Base-by-base conservation (phyloP, 2,888 invertebrate genomes). In the Acanthosepion pharaonis region DNA sequence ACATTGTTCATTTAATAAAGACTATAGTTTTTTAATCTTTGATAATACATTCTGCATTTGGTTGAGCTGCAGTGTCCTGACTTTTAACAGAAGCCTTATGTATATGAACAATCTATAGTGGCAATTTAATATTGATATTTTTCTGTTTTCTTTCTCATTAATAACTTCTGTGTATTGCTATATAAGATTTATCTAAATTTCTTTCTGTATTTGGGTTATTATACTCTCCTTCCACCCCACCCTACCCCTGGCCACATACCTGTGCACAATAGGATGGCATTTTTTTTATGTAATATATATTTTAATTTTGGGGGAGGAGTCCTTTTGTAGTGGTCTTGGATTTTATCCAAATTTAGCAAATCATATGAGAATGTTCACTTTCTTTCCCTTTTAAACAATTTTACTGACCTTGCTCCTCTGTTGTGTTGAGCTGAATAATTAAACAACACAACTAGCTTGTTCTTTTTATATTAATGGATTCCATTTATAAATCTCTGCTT, bases 401-500 rank as follows among this genome's bases (percentile, higher is more conserved):
- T n/a, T 78, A 78, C 78, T 78, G n/a, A 78, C 78, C 78, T 78
- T 78, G 78, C 78, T 78, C 78, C 33, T 78, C 78, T 15, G 78
- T 18, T n/a, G n/a, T 78, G 18, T 78, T 78, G n/a, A n/a, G n/a
- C 78, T 78, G 78, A n/a, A 78, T 78, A 78, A 78, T 78, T 78
- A 78, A 78, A n/a, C 78, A 78, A 78, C 78, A 78, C 78, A 78
- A 78, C 78, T 78, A 23, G 59, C 59, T 59, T 20, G 59, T 59
- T 59, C 59, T 59, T 59, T 59, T 59, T 78, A 78, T 78, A 78
- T 78, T 78, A 78, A 33, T 78, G 78, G n/a, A 78, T n/a, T 11
- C 33, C 78, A 78, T 78, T 78, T 78, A n/a, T 78, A 78, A 78
- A 78, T 78, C 78, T n/a, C n/a, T 78, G 78, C 78, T 78, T n/a